Percentiles rank a stretch among this genome's conserved stretches.
Evolutionary conservation across 2,113 vertebrate genomes (phyloP).

Genomic region (Lichenostomus cassidix): DNA sequence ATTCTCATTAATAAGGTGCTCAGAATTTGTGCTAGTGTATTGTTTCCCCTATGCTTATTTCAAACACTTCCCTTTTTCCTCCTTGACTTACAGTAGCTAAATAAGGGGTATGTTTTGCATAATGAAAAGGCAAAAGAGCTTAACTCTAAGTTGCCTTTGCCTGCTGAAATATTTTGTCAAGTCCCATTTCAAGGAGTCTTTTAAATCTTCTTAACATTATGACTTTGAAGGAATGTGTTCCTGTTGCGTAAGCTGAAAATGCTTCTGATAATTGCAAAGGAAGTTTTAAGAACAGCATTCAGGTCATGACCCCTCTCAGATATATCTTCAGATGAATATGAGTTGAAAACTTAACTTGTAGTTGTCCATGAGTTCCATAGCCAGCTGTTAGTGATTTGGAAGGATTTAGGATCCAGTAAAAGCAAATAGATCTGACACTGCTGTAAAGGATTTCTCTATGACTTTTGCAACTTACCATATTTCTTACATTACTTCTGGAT

Average conservation of each 20-base stretch:
- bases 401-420: not conserved
- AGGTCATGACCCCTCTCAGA: not conserved
- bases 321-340: not conserved
- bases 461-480: not conserved
- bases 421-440: not conserved
- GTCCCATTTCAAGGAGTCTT: not conserved
- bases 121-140: constrained; percentile 7
- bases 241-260: constrained; percentile 31
- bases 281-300: not conserved
- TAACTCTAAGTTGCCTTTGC: not conserved
- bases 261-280: not conserved
- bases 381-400: not conserved
- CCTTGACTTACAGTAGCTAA: not conserved
- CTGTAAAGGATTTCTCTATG: not conserved
- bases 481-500: not conserved
- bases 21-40: not conserved
- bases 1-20: not conserved
- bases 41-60: not conserved
- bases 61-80: not conserved
- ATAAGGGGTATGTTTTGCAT: not conserved
- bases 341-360: not conserved
- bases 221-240: constrained; percentile 25
- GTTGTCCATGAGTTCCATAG: not conserved
- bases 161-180: constrained; percentile 36
- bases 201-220: not conserved